These are phyloP conservation scores for Apantesis nais DNA, from an alignment of 2,888 invertebrate genomes.

Conservation along the genomic window DNA sequence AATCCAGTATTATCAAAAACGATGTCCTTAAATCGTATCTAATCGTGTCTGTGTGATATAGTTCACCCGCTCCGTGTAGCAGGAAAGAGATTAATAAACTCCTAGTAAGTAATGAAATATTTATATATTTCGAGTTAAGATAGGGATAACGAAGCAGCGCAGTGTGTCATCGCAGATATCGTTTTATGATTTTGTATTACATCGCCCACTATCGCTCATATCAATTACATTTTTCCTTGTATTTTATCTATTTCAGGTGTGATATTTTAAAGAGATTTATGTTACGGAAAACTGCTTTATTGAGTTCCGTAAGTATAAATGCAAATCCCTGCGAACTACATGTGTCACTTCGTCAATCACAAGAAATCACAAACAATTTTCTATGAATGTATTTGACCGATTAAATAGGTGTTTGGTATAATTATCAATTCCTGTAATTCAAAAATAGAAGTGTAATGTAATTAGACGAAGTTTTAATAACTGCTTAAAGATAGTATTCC, in stretches of 20 bases:
- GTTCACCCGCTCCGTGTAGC: not conserved
- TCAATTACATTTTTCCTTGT: not conserved
- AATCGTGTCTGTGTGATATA: not conserved
- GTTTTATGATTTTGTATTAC: not conserved
- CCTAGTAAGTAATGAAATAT: not conserved
- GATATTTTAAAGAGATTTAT: not conserved
- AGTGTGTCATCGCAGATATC: not conserved
- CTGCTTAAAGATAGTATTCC: too few relatives aligned
- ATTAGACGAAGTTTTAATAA: too few relatives aligned
- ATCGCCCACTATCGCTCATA: not conserved
- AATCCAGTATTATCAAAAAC: not conserved
- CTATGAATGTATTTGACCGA: too few relatives aligned
- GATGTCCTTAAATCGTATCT: not conserved
- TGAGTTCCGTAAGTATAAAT: not conserved
- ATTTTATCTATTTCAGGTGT: not conserved
- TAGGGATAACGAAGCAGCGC: not conserved
- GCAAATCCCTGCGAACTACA: too few relatives aligned
- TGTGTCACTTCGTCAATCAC: not conserved
- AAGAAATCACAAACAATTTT: too few relatives aligned
- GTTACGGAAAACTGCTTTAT: not conserved
- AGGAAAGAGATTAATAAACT: not conserved
- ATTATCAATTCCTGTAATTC: too few relatives aligned
- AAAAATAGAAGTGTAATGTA: too few relatives aligned
- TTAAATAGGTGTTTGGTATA: too few relatives aligned
- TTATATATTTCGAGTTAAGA: not conserved